Base-by-base conservation (phyloP, 1,140 invertebrate genomes). In the Rhynchophorus ferrugineus region DNA sequence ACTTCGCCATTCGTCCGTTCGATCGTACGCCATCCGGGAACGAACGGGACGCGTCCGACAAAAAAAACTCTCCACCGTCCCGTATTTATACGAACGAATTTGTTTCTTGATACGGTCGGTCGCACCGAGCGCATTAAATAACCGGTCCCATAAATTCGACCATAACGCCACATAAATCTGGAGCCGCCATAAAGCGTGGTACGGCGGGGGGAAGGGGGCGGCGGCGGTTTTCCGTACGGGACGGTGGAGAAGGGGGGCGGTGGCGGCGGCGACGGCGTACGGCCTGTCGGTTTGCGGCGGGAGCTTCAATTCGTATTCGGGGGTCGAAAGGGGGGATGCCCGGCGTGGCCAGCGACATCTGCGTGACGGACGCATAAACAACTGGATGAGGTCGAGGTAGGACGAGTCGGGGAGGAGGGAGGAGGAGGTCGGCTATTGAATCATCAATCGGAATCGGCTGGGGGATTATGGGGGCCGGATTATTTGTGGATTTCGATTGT, bases 101-200 rank as follows among this genome's bases (percentile, higher is more conserved):
- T 58, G 60, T 52, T 61, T 45, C 33, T 46, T 45, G 44, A 35
- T 34, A 45, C 50, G 37, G 41, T 41, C 50, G 41, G 35, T 35
- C 44, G 43, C 20, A 8, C 50, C 24, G 44, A 35, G 34, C 50
- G 45, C 50, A 53, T 53, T 53, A 53, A 44, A 53, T 53, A 53
- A 52, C 57, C 52, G 44, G 57, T 58, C 48, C 58, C 61, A 65
- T 65, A 65, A 65, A 65, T 65, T 58, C 60, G 47, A 47, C 34
- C 48, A 63, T 56, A 62, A 65, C 63, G 61, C 60, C 49, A 63
- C 63, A 65, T 65, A 65, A 65, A 65, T 65, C 62, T 61, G 57
- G 53, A 47, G 53, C 46, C 24, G 24, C 57, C 53, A 58, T 64
- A 64, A 62, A 62, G 60, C 60, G 52, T 57, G 56, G 33, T 41